A percentile compares a stretch with the other conserved stretches of the same genome.
These are phyloP conservation scores for Ptilorrhoa leucosticta DNA, from an alignment of 2,113 vertebrate species.

Conservation along the genomic window DNA sequence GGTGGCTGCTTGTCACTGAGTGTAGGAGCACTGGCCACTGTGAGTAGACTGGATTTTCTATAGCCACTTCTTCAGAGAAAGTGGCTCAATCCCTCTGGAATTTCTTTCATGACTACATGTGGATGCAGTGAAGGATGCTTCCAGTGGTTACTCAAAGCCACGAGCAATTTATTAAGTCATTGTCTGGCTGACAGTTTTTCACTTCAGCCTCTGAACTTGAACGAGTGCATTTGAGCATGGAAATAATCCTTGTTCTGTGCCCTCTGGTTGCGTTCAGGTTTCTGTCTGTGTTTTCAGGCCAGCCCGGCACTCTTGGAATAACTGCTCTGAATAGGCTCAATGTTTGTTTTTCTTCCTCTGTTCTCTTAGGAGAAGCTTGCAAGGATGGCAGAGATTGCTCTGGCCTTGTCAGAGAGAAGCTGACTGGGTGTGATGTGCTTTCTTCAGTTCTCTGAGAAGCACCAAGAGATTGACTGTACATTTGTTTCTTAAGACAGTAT, in stretches of 20 bases:
- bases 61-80: accelerated
- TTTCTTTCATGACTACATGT: neutral
- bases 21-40: neutral
- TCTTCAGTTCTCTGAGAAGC: neutral
- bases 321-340: neutral
- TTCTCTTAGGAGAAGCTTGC: neutral
- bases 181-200: neutral
- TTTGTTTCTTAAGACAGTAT: neutral
- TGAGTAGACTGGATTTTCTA: neutral
- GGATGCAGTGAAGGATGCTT: neutral
- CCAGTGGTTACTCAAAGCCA: neutral
- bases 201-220: neutral
- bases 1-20: neutral
- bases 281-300: neutral
- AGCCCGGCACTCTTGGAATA: neutral
- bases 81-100: neutral
- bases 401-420: neutral
- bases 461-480: neutral
- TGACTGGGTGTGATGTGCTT: neutral
- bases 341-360: neutral
- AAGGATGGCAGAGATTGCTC: neutral
- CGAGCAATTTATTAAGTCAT: neutral
- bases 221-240: neutral
- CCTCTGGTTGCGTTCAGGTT: neutral
- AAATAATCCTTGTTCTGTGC: neutral